Conservation (phyloP, 2,797 vertebrate species). For the Macropus fuliginosus region DNA sequence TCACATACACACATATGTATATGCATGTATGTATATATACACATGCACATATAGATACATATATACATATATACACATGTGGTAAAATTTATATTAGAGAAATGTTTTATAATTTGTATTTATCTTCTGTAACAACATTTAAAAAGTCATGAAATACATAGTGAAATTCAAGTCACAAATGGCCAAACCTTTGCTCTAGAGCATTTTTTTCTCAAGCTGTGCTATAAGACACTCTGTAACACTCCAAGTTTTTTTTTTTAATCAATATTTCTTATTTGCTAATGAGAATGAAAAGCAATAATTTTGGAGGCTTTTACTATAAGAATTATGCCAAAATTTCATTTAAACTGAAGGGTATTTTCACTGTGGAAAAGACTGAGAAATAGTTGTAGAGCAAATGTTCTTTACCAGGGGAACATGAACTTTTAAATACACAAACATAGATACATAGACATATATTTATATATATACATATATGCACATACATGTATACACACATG, state of each 20-base stretch:
- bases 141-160: background rate
- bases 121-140: background rate
- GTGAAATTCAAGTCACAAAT: background rate
- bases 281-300: background rate
- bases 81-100: background rate
- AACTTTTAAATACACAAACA: background rate
- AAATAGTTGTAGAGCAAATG: background rate
- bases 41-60: background rate
- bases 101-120: background rate
- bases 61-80: no score
- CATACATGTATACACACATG: background rate
- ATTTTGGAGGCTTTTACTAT: background rate
- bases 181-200: background rate
- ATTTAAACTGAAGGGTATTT: background rate
- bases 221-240: background rate
- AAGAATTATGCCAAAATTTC: background rate
- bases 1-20: no score
- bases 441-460: background rate
- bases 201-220: background rate
- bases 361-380: background rate
- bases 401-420: background rate
- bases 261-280: background rate
- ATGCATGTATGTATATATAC: no score
- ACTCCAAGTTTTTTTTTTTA: background rate
- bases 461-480: background rate